Evolutionary conservation across 2,888 invertebrate genomes (phyloP).

Genomic region (Trypoxylon attenuatum): DNA sequence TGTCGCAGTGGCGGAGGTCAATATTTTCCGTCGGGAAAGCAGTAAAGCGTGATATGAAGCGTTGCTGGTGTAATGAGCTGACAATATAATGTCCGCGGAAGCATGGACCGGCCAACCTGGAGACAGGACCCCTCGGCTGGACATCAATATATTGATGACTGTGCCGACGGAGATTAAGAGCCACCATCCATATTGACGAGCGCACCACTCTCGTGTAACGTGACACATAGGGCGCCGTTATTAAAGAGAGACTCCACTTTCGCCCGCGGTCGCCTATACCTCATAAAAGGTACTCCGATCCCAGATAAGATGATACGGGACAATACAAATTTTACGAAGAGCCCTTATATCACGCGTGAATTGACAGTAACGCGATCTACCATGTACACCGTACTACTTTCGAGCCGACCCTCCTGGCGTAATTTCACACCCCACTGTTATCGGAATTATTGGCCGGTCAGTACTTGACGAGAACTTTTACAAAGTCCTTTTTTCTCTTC

Average conservation of each 20-base stretch:
- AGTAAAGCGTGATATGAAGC: conserved; percentile 57
- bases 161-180: conserved; percentile 53
- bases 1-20: conserved; percentile 37
- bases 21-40: conserved; percentile 58
- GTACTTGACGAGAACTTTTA: no score
- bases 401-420: no score
- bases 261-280: conserved; percentile 1
- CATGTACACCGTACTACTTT: no score
- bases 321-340: conserved; percentile 32
- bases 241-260: conserved; percentile 35
- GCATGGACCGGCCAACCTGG: conserved; percentile 18
- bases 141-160: conserved; percentile 58
- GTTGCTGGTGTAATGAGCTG: conserved; percentile 60
- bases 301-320: conserved; percentile 11
- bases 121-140: conserved; percentile 32
- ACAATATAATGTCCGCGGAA: conserved; percentile 55
- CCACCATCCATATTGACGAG: conserved; percentile 41
- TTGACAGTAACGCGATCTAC: not conserved
- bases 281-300: conserved; percentile 30
- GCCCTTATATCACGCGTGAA: not conserved
- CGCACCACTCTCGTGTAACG: conserved; percentile 18
- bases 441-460: no score
- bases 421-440: no score
- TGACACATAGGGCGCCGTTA: conserved; percentile 44
- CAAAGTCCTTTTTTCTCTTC: no score